phyloP scores from a whole-genome alignment of 2,888 invertebrate species.

The Notocelia uddmanniana region DNA sequence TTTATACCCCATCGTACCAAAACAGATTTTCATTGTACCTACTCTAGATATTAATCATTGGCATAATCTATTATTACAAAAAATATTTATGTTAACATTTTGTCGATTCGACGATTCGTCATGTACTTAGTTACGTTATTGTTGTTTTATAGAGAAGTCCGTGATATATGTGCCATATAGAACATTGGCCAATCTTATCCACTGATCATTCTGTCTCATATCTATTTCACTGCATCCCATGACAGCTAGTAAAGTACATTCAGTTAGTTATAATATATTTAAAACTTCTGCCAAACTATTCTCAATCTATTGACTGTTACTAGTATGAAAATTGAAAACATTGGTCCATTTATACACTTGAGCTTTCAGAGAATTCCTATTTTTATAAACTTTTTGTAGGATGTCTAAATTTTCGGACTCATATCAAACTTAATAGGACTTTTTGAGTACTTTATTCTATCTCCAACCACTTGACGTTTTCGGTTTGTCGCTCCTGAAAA shows the following conservation, averaged over 20 bases:
- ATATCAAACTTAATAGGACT: conserved; percentile 77
- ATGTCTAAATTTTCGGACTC: conserved; percentile 67
- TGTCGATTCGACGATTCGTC: conserved; percentile 65
- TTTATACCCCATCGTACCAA: conserved; percentile 59
- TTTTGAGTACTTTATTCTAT: conserved; percentile 62
- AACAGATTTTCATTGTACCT: conserved; percentile 61
- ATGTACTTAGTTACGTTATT: conserved; percentile 59
- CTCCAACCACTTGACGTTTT: conserved; percentile 56
- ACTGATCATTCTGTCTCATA: conserved; percentile 35
- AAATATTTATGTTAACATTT: conserved; percentile 56
- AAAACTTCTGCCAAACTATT: conserved; percentile 50
- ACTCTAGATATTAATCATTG: conserved; percentile 39
- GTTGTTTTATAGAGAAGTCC: conserved; percentile 62
- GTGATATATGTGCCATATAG: conserved; percentile 80
- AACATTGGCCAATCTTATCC: conserved; percentile 62
- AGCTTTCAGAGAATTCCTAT: conserved; percentile 82
- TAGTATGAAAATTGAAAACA: conserved; percentile 60
- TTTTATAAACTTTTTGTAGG: conserved; percentile 82
- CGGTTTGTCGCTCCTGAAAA: conserved; percentile 66
- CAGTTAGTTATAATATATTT: conserved; percentile 44
- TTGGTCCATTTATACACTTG: conserved; percentile 82
- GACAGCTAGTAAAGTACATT: conserved; percentile 59
- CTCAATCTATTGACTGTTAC: conserved; percentile 51
- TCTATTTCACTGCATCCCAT: conserved; percentile 67
- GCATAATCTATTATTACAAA: conserved; percentile 35